Evolutionary conservation across 2,113 vertebrate species (phyloP).

Genomic region (Paedocypris sp.): DNA sequence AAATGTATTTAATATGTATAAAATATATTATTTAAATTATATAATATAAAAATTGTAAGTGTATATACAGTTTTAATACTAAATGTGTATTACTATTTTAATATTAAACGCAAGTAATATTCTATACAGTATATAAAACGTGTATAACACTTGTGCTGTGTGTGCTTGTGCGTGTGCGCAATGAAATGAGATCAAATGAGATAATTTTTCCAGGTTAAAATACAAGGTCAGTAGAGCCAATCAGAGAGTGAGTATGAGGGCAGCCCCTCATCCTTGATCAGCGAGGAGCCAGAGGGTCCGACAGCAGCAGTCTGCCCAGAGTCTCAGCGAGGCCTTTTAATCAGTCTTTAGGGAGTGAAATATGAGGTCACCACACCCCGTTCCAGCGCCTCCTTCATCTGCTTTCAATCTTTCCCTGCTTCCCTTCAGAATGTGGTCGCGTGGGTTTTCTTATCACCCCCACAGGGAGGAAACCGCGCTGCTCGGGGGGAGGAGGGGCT

Average conservation of each 20-base stretch:
- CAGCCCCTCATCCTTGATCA: too few relatives aligned
- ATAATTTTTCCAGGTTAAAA: background rate
- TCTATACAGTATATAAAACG: too few relatives aligned
- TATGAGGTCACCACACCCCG: conserved; percentile 45
- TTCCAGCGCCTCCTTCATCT: conserved; percentile 60
- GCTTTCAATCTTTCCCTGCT: conserved; percentile 62
- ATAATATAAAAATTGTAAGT: too few relatives aligned
- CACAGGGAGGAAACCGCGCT: background rate
- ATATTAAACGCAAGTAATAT: too few relatives aligned
- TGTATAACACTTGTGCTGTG: too few relatives aligned
- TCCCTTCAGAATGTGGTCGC: conserved; percentile 47
- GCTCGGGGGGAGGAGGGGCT: conserved; percentile 25
- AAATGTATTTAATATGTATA: too few relatives aligned
- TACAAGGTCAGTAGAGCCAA: background rate
- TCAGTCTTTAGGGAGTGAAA: conserved; percentile 62
- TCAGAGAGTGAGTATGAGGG: background rate
- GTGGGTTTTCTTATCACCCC: conserved; percentile 55
- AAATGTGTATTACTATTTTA: too few relatives aligned
- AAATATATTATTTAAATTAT: too few relatives aligned
- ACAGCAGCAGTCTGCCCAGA: conserved; percentile 20
- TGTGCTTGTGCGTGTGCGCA: too few relatives aligned
- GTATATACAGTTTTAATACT: too few relatives aligned
- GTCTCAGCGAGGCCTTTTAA: conserved; percentile 52
- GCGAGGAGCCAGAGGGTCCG: conserved; percentile 20
- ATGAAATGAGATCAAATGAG: too few relatives aligned